Conservation (phyloP, 1,140 invertebrate genomes). For the Cylas formicarius region DNA sequence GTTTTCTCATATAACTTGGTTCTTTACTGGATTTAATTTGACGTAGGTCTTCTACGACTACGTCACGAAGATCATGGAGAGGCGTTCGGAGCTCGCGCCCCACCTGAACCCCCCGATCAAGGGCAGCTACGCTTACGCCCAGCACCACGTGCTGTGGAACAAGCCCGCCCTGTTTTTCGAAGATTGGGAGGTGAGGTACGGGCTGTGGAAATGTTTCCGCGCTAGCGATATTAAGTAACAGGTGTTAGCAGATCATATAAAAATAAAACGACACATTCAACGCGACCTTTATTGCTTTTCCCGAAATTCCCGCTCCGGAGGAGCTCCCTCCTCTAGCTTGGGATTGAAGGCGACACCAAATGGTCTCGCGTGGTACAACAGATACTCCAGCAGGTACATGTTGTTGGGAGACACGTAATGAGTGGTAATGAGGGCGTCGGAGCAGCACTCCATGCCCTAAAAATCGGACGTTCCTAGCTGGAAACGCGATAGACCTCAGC, state of each 20-base stretch:
- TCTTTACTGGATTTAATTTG: too few species aligned
- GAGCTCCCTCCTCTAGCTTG: too few species aligned
- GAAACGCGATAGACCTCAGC: background rate
- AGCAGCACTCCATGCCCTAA: slow-evolving; percentile 88
- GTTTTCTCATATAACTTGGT: too few species aligned
- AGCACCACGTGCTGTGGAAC: slow-evolving; percentile 51
- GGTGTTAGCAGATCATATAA: background rate
- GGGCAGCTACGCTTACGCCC: slow-evolving; percentile 45
- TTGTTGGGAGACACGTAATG: slow-evolving; percentile 87
- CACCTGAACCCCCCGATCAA: slow-evolving; percentile 54
- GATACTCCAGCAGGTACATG: slow-evolving; percentile 93
- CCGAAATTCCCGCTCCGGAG: too few species aligned
- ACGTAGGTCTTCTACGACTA: slow-evolving; percentile 44
- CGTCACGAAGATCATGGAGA: slow-evolving; percentile 43
- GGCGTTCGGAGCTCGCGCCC: slow-evolving; percentile 50
- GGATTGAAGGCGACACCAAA: slow-evolving; percentile 58
- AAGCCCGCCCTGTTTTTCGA: slow-evolving; percentile 54
- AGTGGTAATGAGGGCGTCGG: slow-evolving; percentile 91
- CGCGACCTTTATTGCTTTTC: too few species aligned
- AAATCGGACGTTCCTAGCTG: slow-evolving; percentile 24
- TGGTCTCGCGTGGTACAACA: slow-evolving; percentile 90
- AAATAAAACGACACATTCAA: too few species aligned
- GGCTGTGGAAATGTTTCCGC: slow-evolving; percentile 56
- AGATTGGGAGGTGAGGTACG: slow-evolving; percentile 55
- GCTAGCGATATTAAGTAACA: background rate